Conservation (phyloP, 2,113 vertebrate species). For the Nipponia nippon region DNA sequence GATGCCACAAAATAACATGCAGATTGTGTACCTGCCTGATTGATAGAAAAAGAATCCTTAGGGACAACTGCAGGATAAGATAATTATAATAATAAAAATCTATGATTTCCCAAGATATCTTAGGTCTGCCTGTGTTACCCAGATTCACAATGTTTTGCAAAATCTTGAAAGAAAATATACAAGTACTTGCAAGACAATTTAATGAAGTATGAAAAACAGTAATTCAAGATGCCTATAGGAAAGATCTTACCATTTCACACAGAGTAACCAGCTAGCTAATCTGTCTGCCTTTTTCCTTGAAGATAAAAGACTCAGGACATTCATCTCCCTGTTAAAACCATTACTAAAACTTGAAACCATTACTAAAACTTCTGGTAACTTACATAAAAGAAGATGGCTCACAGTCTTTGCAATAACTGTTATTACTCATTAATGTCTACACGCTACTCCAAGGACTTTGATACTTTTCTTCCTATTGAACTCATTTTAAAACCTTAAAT, state of each 20-base stretch:
- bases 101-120: not conserved
- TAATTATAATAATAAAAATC: not conserved
- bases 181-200: not conserved
- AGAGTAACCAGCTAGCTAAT: not conserved
- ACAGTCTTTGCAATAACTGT: not conserved
- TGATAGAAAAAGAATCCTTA: not conserved
- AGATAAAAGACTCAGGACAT: not conserved
- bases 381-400: not conserved
- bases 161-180: not conserved
- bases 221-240: not conserved
- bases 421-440: not conserved
- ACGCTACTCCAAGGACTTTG: not conserved
- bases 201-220: not conserved
- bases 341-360: not conserved
- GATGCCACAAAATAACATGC: not conserved
- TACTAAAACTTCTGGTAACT: not conserved
- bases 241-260: not conserved
- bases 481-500: not conserved
- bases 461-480: constrained; percentile 10
- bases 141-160: not conserved
- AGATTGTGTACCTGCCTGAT: not conserved
- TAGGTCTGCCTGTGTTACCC: not conserved
- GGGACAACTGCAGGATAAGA: not conserved
- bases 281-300: not conserved
- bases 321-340: not conserved